These are phyloP conservation scores for Ormyrus labotus DNA, from an alignment of 2,888 invertebrate genomes.

Conservation along the genomic window DNA sequence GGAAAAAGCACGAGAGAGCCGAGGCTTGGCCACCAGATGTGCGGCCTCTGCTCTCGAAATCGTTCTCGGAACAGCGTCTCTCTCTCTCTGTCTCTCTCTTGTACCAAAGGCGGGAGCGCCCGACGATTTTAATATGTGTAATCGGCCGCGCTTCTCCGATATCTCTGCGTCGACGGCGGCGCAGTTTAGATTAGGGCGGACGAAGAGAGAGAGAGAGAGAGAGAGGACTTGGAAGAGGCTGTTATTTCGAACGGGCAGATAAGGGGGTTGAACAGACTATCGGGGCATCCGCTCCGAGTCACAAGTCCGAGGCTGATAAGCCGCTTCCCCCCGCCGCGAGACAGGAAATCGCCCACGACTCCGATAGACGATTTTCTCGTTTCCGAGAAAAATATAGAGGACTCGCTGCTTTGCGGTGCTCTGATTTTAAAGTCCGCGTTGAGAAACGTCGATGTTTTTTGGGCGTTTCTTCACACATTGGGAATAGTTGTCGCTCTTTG, in stretches of 20 bases:
- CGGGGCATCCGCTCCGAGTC: slow-evolving; percentile 47
- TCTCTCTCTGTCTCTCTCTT: not conserved
- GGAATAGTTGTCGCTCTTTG: no score
- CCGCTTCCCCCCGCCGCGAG: not conserved
- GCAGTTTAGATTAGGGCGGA: slow-evolving; percentile 16
- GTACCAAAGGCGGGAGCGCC: no score
- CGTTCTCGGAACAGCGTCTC: not conserved
- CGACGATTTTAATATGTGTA: no score
- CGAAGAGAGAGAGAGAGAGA: not conserved
- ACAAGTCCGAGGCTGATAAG: not conserved
- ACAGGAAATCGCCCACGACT: slow-evolving; percentile 52
- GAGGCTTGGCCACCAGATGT: slow-evolving; percentile 50
- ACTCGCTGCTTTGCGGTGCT: no score
- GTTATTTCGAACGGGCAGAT: slow-evolving; percentile 47
- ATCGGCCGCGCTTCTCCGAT: not conserved
- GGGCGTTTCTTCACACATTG: no score
- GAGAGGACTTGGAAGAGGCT: slow-evolving; percentile 20
- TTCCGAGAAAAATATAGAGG: not conserved
- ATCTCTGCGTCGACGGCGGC: slow-evolving; percentile 14
- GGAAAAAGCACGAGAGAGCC: not conserved
- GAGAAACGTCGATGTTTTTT: no score
- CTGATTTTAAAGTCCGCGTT: no score
- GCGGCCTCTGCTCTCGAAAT: not conserved
- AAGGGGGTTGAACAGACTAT: slow-evolving; percentile 48
- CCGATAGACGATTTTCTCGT: slow-evolving; percentile 19